Evolutionary conservation across 2,113 vertebrate species (phyloP), one percentile per base, ranked within the genome.

Genomic region (Oryzias woworae): DNA sequence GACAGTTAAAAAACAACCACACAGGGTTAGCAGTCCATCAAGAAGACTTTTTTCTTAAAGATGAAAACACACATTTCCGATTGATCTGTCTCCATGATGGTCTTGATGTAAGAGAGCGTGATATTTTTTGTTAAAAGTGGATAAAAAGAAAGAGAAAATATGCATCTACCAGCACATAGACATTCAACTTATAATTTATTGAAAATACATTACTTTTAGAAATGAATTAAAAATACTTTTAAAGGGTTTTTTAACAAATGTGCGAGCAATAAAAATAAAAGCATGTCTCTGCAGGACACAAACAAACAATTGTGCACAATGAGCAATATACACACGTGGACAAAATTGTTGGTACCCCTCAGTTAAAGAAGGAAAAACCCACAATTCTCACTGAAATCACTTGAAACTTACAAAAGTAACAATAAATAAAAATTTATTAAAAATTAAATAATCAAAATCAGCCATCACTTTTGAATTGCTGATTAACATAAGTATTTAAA

Each of bases 11-110:
- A 69, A 56, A 47, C 16, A 68, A 51, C 66, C 61, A 53, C 59
- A 58, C 12, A 62, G 46, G 66, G 67, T 77, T 73, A 74, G 66
- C 58, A 16, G 58, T 68, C 56, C 66, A 72, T 77, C 73, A 74
- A 58, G 62, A 53, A 50, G 58, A 58, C 72, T 84, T 86, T 84
- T 78, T 73, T 83, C 69, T 73, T 62, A 2, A 53, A 84, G 79
- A 83, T 86, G 57, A 86, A 85, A 73, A 63, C 49, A 42, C 10
- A 67, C 14, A 23, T 61, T 66, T 66, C 69, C 20, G 13, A 75
- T 70, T 46, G 71, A 62, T 69, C 52, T 77, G 69, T 82, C 73
- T 74, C 7, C 62, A 60, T 53, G 62, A 66, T 75, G 66, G 45
- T 65, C 66, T 23, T 68, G 59, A 69, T 64, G 43, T 65, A 69